A percentile compares a stretch with the other conserved stretches of the same genome.
phyloP scores from a whole-genome alignment of 2,888 invertebrate species.

The Strigamia maritima region DNA sequence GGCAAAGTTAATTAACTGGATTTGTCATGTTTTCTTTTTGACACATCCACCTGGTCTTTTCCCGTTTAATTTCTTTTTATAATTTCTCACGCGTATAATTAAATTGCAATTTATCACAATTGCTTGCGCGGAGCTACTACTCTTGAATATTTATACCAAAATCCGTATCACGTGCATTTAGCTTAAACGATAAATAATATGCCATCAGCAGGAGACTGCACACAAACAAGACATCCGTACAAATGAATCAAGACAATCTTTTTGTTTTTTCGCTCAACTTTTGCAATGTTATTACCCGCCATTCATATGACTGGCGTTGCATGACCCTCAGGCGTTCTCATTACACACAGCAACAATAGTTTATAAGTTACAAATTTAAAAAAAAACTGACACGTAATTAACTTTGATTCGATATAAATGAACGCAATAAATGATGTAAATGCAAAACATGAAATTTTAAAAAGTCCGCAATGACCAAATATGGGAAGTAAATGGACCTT shows the following conservation, averaged over 20 bases:
- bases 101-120: constrained; percentile 28
- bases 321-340: constrained; percentile 12
- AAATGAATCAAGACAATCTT: constrained; percentile 30
- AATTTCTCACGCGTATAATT: constrained; percentile 31
- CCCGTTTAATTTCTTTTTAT: constrained; percentile 25
- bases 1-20: constrained; percentile 29
- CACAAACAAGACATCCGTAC: constrained; percentile 32
- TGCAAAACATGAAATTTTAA: background rate
- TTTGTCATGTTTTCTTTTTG: constrained; percentile 18
- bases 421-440: background rate
- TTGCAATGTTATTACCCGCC: constrained; percentile 4
- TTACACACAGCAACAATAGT: constrained; percentile 17
- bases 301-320: constrained; percentile 18
- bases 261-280: background rate
- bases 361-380: background rate
- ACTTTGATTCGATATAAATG: background rate
- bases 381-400: constrained; percentile 12
- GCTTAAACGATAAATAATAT: constrained; percentile 30
- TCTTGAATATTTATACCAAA: constrained; percentile 22
- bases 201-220: constrained; percentile 25
- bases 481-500: constrained; percentile 9
- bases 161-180: constrained; percentile 17
- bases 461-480: constrained; percentile 28
- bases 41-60: constrained; percentile 25
- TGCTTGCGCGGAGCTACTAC: constrained; percentile 13